These are phyloP conservation scores for Heliangelus exortis DNA, from an alignment of 2,797 vertebrate species.

Conservation along the genomic window DNA sequence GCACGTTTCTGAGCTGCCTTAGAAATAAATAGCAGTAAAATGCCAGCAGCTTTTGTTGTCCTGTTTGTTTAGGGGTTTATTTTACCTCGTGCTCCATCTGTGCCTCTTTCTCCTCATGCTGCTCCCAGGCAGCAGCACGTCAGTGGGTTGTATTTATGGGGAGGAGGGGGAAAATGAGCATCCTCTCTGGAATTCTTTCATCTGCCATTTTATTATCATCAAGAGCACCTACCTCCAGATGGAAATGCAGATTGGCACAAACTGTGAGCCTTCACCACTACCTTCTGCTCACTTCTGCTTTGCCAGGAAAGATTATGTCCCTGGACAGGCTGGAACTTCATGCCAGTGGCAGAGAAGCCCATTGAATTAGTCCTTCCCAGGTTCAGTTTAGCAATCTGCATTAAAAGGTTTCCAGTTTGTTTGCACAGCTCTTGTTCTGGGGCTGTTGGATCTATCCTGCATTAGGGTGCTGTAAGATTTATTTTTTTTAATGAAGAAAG, in stretches of 20 bases:
- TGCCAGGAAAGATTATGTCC: constrained; percentile 56
- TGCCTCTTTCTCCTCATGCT: background rate
- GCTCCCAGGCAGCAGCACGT: background rate
- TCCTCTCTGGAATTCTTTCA: constrained; percentile 11
- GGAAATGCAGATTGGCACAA: constrained; percentile 52
- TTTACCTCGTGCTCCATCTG: constrained; percentile 35
- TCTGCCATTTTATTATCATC: background rate
- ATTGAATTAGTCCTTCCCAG: constrained; percentile 51
- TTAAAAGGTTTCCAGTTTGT: background rate
- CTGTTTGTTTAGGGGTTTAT: background rate
- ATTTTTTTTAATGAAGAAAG: background rate
- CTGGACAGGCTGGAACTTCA: constrained; percentile 31
- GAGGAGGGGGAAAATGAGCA: background rate
- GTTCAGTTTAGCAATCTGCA: constrained; percentile 6
- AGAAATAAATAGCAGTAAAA: background rate
- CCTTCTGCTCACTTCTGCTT: constrained; percentile 67
- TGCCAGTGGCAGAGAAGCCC: constrained; percentile 26
- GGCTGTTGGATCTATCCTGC: background rate
- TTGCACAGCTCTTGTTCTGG: background rate
- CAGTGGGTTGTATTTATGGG: background rate
- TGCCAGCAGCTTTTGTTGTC: background rate
- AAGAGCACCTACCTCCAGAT: constrained; percentile 51
- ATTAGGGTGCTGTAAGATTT: too few species aligned
- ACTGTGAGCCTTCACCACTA: background rate
- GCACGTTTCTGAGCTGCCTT: background rate